phyloP scores from a whole-genome alignment of 2,888 invertebrate genomes.

The Thymelicus sylvestris region DNA sequence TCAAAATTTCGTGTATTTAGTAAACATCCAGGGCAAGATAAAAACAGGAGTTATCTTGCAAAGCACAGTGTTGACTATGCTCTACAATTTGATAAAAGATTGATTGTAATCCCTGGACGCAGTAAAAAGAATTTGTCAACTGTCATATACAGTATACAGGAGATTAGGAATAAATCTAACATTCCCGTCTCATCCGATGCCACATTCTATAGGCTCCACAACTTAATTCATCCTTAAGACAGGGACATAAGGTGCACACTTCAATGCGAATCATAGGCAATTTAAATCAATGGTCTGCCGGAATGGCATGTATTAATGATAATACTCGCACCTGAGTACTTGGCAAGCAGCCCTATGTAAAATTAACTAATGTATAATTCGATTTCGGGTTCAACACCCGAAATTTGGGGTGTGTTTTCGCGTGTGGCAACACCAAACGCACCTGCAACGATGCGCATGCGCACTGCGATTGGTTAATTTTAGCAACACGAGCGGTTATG shows the following conservation, averaged over 20 bases:
- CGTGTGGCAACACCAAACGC: conserved; percentile 62
- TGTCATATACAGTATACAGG: no score
- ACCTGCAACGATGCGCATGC: conserved; percentile 77
- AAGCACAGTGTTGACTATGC: no score
- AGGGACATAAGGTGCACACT: conserved; percentile 47
- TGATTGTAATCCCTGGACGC: no score
- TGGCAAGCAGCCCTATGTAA: conserved; percentile 61
- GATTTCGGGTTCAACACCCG: conserved; percentile 49
- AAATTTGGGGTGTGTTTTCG: conserved; percentile 57
- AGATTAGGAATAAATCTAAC: neutral
- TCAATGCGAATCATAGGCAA: conserved; percentile 50
- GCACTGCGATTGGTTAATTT: conserved; percentile 71
- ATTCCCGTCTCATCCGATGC: neutral
- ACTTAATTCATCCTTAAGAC: conserved; percentile 30
- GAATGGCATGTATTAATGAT: conserved; percentile 57
- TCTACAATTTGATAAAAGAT: no score
- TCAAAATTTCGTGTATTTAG: no score
- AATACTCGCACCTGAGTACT: conserved; percentile 66
- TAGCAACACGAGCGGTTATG: conserved; percentile 73
- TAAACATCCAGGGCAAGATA: no score
- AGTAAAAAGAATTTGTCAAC: no score
- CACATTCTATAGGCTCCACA: neutral
- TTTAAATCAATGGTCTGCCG: conserved; percentile 53
- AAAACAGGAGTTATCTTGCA: no score
- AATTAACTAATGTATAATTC: conserved; percentile 47